Evolutionary conservation across 2,797 vertebrate genomes (phyloP).

Genomic region (Aulostomus chinensis): DNA sequence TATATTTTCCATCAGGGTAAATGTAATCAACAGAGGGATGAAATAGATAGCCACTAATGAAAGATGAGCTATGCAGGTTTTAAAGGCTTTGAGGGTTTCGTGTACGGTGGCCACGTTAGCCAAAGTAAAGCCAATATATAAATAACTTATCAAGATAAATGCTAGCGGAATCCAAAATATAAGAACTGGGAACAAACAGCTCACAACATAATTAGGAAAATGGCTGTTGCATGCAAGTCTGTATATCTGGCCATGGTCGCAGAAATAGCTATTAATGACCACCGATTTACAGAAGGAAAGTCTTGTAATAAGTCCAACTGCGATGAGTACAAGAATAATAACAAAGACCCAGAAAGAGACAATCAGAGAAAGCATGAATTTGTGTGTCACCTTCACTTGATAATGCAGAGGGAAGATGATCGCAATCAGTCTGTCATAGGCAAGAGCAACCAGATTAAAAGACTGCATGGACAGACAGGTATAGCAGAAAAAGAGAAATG

Average conservation of each 20-base stretch:
- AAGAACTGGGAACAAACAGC: conserved; percentile 11
- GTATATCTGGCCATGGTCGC: conserved; percentile 67
- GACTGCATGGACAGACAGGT: conserved; percentile 48
- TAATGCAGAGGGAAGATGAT: conserved; percentile 68
- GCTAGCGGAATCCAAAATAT: conserved; percentile 59
- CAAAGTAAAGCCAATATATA: conserved; percentile 51
- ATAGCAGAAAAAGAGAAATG: conserved; percentile 49
- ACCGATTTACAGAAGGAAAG: conserved; percentile 63
- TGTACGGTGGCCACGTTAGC: conserved; percentile 48
- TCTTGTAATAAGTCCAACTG: conserved; percentile 46
- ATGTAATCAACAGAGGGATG: conserved; percentile 59
- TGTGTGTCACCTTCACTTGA: conserved; percentile 44
- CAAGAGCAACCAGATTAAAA: conserved; percentile 49
- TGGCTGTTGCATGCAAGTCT: conserved; percentile 60
- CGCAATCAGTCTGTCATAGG: conserved; percentile 65
- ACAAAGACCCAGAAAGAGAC: conserved; percentile 29
- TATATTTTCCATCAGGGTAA: conserved; percentile 42
- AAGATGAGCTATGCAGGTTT: conserved; percentile 66
- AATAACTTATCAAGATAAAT: conserved; percentile 62
- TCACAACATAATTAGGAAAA: conserved; percentile 20
- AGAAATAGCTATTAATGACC: conserved; percentile 63
- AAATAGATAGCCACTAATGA: conserved; percentile 68
- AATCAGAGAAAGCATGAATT: conserved; percentile 47
- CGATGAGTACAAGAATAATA: background rate
- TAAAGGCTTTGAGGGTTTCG: conserved; percentile 61